These are phyloP conservation scores for Sapayoa aenigma DNA, from an alignment of 2,113 vertebrate genomes.

Conservation along the genomic window DNA sequence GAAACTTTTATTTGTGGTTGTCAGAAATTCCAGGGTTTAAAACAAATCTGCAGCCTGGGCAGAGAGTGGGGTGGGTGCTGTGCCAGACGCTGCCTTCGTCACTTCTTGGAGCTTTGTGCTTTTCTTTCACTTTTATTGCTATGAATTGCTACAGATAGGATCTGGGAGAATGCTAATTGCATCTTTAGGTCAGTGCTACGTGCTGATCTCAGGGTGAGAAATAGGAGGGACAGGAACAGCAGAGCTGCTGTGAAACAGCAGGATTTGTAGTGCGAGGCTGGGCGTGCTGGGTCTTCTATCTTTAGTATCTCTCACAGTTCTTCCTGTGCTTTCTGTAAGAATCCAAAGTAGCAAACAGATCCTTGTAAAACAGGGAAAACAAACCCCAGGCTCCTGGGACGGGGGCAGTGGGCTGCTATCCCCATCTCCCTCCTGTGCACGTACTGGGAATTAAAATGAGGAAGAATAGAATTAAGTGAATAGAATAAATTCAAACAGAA, in stretches of 20 bases:
- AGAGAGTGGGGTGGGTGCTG: neutral
- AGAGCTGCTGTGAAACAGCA: neutral
- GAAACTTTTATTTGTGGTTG: neutral
- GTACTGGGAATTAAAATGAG: neutral
- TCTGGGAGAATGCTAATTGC: neutral
- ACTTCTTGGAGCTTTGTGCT: neutral
- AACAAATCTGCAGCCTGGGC: neutral
- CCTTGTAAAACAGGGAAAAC: neutral
- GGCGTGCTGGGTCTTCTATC: fast-evolving
- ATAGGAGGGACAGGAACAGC: neutral
- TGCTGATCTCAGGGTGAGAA: neutral
- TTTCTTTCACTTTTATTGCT: neutral
- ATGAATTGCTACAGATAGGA: fast-evolving
- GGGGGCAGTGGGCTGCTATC: neutral
- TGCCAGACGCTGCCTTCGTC: neutral
- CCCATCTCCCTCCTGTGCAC: neutral
- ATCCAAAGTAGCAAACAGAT: neutral
- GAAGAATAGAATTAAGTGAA: too few relatives aligned
- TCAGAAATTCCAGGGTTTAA: neutral
- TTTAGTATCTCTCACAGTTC: fast-evolving
- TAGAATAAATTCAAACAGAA: too few relatives aligned
- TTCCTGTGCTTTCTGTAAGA: neutral
- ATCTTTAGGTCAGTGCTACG: neutral
- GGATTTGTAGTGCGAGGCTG: neutral
- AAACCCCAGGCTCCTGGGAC: neutral